Evolutionary conservation across 2,113 vertebrate genomes (phyloP), one percentile per base, ranked within the genome.

Genomic region (Catharus minimus): DNA sequence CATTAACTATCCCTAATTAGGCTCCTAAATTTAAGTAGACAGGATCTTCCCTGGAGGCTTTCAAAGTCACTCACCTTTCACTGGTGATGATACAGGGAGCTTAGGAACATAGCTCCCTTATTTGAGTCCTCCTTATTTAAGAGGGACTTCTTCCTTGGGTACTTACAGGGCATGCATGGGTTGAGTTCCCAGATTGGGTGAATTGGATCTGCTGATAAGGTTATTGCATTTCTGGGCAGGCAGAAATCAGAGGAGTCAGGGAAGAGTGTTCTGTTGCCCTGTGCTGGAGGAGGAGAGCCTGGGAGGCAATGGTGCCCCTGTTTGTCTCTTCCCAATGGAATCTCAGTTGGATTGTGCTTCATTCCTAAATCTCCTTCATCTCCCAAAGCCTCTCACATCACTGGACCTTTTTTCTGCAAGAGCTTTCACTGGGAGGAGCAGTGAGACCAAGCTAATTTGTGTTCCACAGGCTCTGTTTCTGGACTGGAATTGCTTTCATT

Each of bases 11-110:
- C 58, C 55, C 74, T 95, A 89, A 96, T 92, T 93, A 92, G 87
- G 32, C 87, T 76, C 74, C 84, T 95, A 92, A 94, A 93, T 95
- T 94, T 82, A 79, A 93, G 55, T 50, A 92, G 93, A 93, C 91
- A 93, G 91, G 79, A 75, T 89, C 55, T 94, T 7, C 81, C 89
- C 91, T 80, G 78, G 62, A 82, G 95, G 86, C 81, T 94, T 92
- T 92, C 67, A 87, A 92, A 92, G 74, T 78, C 93, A 55, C 38
- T 66, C 84, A 90, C 74, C 77, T 87, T 92, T 82, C 71, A 46
- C 58, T 57, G 46, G 36, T 92, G 78, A 72, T 0, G 9, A 55
- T 91, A 50, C 55, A 69, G 39, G 66, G 55, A 92, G 21, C 36
- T 84, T 33, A 87, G 58, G 74, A 89, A 33, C 46, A 10, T 38